Percentiles rank a stretch among this genome's conserved stretches.
Evolutionary conservation across 2,113 vertebrate genomes (phyloP).

Genomic region (Pedionomus torquatus): DNA sequence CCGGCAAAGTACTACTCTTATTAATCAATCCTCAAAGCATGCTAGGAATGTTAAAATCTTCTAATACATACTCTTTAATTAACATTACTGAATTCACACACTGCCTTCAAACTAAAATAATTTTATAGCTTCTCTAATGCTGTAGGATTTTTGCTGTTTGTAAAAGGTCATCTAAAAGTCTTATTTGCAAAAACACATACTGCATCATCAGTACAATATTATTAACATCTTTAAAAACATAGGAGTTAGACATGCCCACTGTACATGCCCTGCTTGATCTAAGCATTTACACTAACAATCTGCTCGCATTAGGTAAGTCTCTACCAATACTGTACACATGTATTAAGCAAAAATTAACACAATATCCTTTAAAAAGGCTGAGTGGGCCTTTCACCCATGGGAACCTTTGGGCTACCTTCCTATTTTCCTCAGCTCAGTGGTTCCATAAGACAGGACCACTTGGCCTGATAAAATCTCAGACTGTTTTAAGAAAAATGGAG

Average conservation of each 20-base stretch:
- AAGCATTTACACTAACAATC: background rate
- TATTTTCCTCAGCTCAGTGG: background rate
- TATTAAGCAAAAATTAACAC: background rate
- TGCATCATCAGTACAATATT: background rate
- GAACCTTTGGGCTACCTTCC: background rate
- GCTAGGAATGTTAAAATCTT: slow-evolving; percentile 45
- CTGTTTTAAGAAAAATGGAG: background rate
- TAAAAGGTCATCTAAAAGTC: background rate
- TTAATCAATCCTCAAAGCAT: slow-evolving; percentile 50
- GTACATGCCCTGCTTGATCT: background rate
- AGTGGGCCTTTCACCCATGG: background rate
- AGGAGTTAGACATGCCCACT: background rate
- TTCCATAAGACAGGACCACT: background rate
- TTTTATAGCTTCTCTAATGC: background rate
- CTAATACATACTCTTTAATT: slow-evolving; percentile 26
- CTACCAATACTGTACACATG: background rate
- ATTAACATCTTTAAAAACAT: background rate
- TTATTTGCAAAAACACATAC: background rate
- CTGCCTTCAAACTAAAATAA: background rate
- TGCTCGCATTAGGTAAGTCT: background rate
- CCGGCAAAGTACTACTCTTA: slow-evolving; percentile 32
- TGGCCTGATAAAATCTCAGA: background rate
- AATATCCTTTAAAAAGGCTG: background rate
- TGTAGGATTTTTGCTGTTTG: background rate
- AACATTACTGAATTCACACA: background rate